Conservation (phyloP, 2,888 invertebrate species). For the Buathra laborator region DNA sequence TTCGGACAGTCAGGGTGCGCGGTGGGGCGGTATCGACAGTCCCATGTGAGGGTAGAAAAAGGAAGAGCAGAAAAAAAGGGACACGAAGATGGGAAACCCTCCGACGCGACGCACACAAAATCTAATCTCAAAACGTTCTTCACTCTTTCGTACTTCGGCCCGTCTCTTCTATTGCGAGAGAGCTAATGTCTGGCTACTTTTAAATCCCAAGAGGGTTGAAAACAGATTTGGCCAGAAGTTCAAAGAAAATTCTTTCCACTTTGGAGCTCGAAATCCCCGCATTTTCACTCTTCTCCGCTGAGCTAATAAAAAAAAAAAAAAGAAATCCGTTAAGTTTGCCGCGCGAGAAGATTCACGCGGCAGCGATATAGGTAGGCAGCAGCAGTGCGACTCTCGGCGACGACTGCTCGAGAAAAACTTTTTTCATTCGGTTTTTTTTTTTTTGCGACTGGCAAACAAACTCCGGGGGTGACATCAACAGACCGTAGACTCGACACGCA, state of each 20-base stretch:
- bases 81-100: slow-evolving; percentile 38
- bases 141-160: slow-evolving; percentile 12
- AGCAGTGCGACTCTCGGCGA: background rate
- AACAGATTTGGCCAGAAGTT: background rate
- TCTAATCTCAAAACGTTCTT: slow-evolving; percentile 28
- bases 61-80: slow-evolving; percentile 44
- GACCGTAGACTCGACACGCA: background rate
- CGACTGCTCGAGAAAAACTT: slow-evolving; percentile 3
- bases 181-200: background rate
- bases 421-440: background rate
- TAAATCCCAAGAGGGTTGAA: background rate
- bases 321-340: slow-evolving; percentile 42
- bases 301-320: slow-evolving; percentile 36
- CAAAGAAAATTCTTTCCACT: slow-evolving; percentile 3
- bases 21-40: too few relatives aligned
- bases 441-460: background rate
- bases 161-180: background rate
- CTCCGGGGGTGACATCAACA: slow-evolving; percentile 11
- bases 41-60: background rate
- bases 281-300: background rate
- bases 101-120: slow-evolving; percentile 11
- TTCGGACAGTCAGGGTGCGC: too few relatives aligned
- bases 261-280: background rate
- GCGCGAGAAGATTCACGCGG: background rate
- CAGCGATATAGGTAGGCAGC: slow-evolving; percentile 2